A percentile compares a stretch with the other conserved stretches of the same genome.
Conservation (phyloP, 2,113 vertebrate genomes). For the Rhabdornis inornatus region DNA sequence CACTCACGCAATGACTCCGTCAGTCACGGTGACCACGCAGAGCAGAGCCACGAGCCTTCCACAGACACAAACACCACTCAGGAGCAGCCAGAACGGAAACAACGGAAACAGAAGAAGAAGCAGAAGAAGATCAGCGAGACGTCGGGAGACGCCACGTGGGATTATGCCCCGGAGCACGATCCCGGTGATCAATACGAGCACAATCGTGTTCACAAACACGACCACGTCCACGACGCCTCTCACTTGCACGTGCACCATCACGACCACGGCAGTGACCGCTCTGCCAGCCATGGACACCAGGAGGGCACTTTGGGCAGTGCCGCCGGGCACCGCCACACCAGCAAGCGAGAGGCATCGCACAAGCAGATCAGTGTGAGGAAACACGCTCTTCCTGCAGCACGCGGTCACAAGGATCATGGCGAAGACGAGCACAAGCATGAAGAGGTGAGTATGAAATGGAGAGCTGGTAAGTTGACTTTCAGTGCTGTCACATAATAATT, state of each 20-base stretch:
- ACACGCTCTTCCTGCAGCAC: constrained; percentile 16
- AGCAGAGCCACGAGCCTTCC: constrained; percentile 66
- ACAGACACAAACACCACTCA: constrained; percentile 74
- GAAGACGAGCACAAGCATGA: constrained; percentile 59
- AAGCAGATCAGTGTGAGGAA: constrained; percentile 64
- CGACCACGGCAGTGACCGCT: constrained; percentile 18
- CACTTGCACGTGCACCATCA: constrained; percentile 38
- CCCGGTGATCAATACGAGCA: constrained; percentile 67
- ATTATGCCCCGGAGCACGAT: constrained; percentile 37
- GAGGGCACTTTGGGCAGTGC: constrained; percentile 26
- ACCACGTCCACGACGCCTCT: constrained; percentile 26
- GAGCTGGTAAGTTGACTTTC: background rate
- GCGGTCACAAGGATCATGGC: constrained; percentile 44
- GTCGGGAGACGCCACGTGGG: constrained; percentile 47
- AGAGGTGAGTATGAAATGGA: constrained; percentile 57
- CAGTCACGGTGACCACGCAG: constrained; percentile 39
- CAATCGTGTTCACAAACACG: constrained; percentile 69
- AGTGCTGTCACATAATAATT: fast-evolving
- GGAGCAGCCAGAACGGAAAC: constrained; percentile 67
- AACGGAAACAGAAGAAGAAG: constrained; percentile 73
- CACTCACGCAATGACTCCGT: constrained; percentile 62
- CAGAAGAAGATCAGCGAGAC: constrained; percentile 70
- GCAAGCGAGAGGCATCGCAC: constrained; percentile 72
- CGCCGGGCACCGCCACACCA: constrained; percentile 57
- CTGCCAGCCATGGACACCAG: constrained; percentile 52